These are phyloP conservation scores for Troides aeacus DNA, from an alignment of 2,888 invertebrate genomes.

Conservation along the genomic window DNA sequence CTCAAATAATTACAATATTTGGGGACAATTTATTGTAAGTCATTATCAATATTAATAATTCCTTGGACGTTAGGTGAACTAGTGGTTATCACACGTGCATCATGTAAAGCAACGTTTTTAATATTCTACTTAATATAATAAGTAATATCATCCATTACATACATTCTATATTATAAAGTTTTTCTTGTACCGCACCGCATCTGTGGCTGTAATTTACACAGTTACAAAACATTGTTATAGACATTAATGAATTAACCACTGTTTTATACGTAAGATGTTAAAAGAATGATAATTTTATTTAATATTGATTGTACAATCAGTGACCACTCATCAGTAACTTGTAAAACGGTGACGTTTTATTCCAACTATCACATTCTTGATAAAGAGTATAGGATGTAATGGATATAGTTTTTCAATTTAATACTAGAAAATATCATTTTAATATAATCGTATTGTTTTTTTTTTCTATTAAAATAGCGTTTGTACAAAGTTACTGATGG, in stretches of 20 bases:
- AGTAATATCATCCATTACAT: slow-evolving; percentile 15
- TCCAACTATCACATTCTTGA: no score
- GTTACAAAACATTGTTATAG: slow-evolving; percentile 4
- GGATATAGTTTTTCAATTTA: no score
- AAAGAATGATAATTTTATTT: neutral
- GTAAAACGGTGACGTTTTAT: neutral
- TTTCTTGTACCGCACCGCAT: slow-evolving; percentile 5
- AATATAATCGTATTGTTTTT: no score
- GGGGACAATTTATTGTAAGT: no score
- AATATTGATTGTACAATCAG: neutral
- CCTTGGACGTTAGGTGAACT: slow-evolving; percentile 16
- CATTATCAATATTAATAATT: neutral
- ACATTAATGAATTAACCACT: slow-evolving; percentile 3
- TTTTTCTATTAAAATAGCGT: no score
- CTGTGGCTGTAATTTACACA: slow-evolving; percentile 8
- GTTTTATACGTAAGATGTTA: neutral
- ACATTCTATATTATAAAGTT: slow-evolving; percentile 12
- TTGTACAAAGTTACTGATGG: slow-evolving; percentile 16
- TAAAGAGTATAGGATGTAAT: no score
- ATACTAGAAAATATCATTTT: no score
- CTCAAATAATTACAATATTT: no score
- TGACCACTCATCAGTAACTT: slow-evolving; percentile 9
- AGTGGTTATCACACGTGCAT: slow-evolving; percentile 13
- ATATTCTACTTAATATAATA: slow-evolving; percentile 21
- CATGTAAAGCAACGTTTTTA: slow-evolving; percentile 14